phyloP scores from a whole-genome alignment of 2,113 vertebrate species.

The Saccopteryx leptura region DNA sequence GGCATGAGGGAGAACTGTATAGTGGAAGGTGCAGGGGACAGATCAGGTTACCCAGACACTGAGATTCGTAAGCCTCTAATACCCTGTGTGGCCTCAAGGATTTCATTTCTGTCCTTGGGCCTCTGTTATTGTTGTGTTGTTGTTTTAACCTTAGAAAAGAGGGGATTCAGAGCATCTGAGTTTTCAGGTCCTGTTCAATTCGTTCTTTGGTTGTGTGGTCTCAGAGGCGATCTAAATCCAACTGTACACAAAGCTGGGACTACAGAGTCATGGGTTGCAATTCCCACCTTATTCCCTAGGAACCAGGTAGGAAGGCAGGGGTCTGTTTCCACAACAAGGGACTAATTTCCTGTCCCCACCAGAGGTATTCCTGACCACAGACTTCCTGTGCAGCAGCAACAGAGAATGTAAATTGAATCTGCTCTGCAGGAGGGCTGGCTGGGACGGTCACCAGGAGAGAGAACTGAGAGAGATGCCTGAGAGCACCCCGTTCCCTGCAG shows the following conservation, averaged over 20 bases:
- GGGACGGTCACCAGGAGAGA: neutral
- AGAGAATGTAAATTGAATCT: neutral
- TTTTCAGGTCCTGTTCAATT: neutral
- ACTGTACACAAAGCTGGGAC: neutral
- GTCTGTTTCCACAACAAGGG: neutral
- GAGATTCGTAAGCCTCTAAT: neutral
- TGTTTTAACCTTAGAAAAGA: neutral
- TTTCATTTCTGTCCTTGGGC: neutral
- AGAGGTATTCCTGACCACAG: neutral
- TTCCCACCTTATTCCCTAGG: neutral
- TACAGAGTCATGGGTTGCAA: neutral
- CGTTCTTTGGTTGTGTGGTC: neutral
- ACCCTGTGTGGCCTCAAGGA: neutral
- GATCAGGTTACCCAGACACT: neutral
- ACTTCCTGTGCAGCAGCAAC: neutral
- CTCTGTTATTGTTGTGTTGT: neutral
- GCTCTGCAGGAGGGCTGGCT: neutral
- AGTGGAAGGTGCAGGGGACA: neutral
- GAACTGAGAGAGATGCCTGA: neutral
- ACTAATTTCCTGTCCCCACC: neutral
- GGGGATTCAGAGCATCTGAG: neutral
- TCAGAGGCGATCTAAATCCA: neutral
- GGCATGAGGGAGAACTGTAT: fast-evolving
- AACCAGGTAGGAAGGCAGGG: neutral
- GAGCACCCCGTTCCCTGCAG: neutral